Conservation (phyloP, 2,113 vertebrate genomes). For the Notechis scutatus region DNA sequence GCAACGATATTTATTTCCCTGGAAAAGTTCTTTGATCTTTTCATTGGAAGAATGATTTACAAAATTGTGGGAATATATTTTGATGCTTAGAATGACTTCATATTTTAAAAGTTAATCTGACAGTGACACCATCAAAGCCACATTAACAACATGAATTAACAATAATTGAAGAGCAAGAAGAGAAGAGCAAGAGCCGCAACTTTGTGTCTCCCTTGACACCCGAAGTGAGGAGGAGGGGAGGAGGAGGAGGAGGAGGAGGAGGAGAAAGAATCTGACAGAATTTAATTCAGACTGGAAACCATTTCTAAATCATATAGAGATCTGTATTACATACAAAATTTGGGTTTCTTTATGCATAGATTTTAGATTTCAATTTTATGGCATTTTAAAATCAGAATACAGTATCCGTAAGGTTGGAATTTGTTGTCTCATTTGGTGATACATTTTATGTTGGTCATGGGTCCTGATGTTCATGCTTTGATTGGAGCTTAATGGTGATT, state of each 20-base stretch:
- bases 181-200: background rate
- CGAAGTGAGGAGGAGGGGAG: background rate
- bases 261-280: background rate
- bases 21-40: background rate
- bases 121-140: background rate
- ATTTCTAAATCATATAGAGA: background rate
- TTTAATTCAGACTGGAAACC: background rate
- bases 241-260: background rate
- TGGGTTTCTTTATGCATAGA: background rate
- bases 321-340: background rate
- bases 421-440: background rate
- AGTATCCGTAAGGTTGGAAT: background rate
- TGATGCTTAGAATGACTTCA: background rate
- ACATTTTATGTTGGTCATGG: background rate
- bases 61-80: background rate
- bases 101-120: background rate
- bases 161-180: background rate
- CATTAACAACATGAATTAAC: background rate
- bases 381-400: background rate
- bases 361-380: background rate
- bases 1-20: background rate
- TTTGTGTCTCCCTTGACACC: background rate
- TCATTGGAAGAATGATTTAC: background rate
- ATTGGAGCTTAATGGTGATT: background rate
- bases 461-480: background rate